phyloP scores from a whole-genome alignment of 2,797 vertebrate species.

The Selene dorsalis region DNA sequence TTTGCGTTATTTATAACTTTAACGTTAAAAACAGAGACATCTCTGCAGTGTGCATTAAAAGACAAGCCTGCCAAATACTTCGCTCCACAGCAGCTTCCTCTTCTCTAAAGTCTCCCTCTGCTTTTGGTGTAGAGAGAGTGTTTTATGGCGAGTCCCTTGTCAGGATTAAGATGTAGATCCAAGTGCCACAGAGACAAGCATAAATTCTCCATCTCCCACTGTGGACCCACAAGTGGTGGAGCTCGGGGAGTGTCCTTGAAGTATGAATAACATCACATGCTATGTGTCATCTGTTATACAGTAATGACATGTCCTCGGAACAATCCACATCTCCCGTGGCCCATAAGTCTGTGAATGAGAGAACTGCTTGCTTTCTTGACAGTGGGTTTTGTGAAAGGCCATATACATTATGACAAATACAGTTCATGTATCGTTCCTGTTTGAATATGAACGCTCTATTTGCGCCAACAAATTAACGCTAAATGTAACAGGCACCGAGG shows the following conservation, averaged over 20 bases:
- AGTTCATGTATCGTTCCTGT: slow-evolving; percentile 23
- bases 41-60: slow-evolving; percentile 76
- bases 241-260: slow-evolving; percentile 79
- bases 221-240: slow-evolving; percentile 73
- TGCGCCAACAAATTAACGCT: slow-evolving; percentile 37
- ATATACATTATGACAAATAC: slow-evolving; percentile 32
- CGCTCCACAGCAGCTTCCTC: slow-evolving; percentile 63
- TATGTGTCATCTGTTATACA: slow-evolving; percentile 75
- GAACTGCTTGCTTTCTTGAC: slow-evolving; percentile 47
- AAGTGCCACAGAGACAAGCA: slow-evolving; percentile 77
- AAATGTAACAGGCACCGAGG: slow-evolving; percentile 15
- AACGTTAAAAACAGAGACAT: slow-evolving; percentile 83
- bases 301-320: slow-evolving; percentile 77
- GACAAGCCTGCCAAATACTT: slow-evolving; percentile 65
- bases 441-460: slow-evolving; percentile 12
- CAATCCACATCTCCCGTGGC: slow-evolving; percentile 67
- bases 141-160: slow-evolving; percentile 79
- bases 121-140: slow-evolving; percentile 72
- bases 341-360: slow-evolving; percentile 58
- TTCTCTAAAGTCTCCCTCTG: slow-evolving; percentile 58
- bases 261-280: slow-evolving; percentile 79
- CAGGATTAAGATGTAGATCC: slow-evolving; percentile 82
- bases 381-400: slow-evolving; percentile 33
- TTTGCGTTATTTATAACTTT: slow-evolving; percentile 80
- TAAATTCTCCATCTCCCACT: slow-evolving; percentile 79